Conservation (phyloP, 2,113 vertebrate species). For the Brachyhypopomus occidentalis region DNA sequence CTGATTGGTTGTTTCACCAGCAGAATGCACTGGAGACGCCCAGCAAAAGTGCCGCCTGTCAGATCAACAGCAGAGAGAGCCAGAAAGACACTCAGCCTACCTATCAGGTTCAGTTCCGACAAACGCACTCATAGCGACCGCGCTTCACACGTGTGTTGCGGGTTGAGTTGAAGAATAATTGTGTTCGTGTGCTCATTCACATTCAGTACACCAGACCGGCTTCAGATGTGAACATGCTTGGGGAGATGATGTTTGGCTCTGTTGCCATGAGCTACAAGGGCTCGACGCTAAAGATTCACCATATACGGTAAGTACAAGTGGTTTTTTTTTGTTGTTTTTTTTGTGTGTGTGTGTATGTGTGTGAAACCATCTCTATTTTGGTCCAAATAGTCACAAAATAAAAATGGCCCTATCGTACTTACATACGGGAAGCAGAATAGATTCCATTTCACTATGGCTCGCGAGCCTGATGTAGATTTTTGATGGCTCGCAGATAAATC, state of each 20-base stretch:
- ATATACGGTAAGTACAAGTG: too few species aligned
- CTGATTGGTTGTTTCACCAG: conserved; percentile 8
- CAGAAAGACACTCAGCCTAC: conserved; percentile 48
- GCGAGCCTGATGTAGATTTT: too few species aligned
- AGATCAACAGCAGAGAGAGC: conserved; percentile 40
- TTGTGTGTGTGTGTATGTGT: too few species aligned
- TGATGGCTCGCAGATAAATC: too few species aligned
- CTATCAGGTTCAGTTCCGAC: conserved; percentile 48
- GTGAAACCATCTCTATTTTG: too few species aligned
- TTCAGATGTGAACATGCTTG: conserved; percentile 88
- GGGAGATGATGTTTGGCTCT: conserved; percentile 99
- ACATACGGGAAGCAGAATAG: too few species aligned
- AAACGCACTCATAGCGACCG: background rate
- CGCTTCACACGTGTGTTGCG: background rate
- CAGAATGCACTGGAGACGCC: conserved; percentile 49
- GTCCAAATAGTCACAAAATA: too few species aligned
- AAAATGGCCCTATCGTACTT: too few species aligned
- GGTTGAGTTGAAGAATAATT: background rate
- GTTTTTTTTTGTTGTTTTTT: too few species aligned
- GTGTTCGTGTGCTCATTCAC: conserved; percentile 6
- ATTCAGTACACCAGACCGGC: conserved; percentile 81
- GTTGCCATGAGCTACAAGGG: conserved; percentile 99
- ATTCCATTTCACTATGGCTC: too few species aligned
- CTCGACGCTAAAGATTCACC: conserved; percentile 96
- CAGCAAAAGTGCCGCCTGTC: conserved; percentile 30